phyloP scores from a whole-genome alignment of 2,888 invertebrate genomes.

The Cryptus viduatorius region DNA sequence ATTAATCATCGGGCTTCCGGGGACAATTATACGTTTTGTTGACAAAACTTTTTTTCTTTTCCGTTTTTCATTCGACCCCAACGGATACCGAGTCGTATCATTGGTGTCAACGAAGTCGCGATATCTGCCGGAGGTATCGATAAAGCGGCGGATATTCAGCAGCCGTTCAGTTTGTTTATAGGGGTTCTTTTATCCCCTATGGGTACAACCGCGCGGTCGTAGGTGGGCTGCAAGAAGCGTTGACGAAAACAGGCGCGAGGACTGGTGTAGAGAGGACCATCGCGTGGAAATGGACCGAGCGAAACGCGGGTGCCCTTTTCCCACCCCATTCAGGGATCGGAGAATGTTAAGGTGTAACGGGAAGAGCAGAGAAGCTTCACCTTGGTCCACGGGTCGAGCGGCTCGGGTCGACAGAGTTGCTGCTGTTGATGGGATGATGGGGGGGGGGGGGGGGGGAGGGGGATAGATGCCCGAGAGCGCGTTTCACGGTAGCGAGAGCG shows the following conservation, averaged over 20 bases:
- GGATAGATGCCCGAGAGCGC: constrained; percentile 37
- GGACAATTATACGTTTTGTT: constrained; percentile 54
- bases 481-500: constrained; percentile 52
- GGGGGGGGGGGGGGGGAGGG: neutral
- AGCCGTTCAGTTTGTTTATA: constrained; percentile 54
- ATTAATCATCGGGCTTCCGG: constrained; percentile 57
- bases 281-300: constrained; percentile 59
- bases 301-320: constrained; percentile 8
- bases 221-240: neutral
- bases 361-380: constrained; percentile 55
- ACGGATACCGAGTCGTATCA: neutral
- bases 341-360: constrained; percentile 69
- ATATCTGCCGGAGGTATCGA: constrained; percentile 37
- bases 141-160: constrained; percentile 60
- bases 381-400: constrained; percentile 67
- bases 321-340: neutral
- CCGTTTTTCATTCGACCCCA: neutral
- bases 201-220: constrained; percentile 49
- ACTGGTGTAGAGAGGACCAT: constrained; percentile 35
- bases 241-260: neutral
- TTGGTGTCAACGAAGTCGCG: no score
- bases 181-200: constrained; percentile 59
- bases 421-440: constrained; percentile 30
- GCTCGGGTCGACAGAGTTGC: constrained; percentile 53
- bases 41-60: constrained; percentile 1